Percentiles rank a stretch among this genome's conserved stretches.
Conservation (phyloP, 2,888 invertebrate genomes). For the Globia sparganii region DNA sequence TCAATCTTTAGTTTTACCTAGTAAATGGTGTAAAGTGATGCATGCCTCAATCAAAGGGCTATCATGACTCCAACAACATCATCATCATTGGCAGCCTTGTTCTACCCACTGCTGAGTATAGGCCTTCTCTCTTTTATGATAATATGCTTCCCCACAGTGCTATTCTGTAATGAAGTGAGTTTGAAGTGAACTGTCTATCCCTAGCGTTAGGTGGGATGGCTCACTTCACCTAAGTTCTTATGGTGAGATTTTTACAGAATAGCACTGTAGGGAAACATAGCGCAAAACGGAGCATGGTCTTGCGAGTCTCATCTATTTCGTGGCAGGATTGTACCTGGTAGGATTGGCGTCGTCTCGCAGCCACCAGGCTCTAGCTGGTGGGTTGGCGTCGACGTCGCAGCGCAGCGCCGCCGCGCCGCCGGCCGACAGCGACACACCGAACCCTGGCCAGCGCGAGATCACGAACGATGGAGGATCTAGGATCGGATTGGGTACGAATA, state of each 20-base stretch:
- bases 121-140: no score
- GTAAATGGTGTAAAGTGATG: not conserved
- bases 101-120: not conserved
- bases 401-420: slow-evolving; percentile 97
- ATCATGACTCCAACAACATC: not conserved
- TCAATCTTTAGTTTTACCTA: not conserved
- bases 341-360: slow-evolving; percentile 91
- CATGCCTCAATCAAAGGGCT: not conserved
- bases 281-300: not conserved
- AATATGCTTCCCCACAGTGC: not conserved
- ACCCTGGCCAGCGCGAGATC: slow-evolving; percentile 97
- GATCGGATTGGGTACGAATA: not conserved
- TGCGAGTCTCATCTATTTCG: not conserved
- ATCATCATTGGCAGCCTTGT: not conserved
- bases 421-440: slow-evolving; percentile 96
- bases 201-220: no score
- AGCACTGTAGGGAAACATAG: not conserved
- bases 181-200: no score
- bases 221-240: not conserved
- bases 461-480: slow-evolving; percentile 98
- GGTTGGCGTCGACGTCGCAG: slow-evolving; percentile 98
- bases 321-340: slow-evolving; percentile 86
- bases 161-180: no score
- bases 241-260: not conserved
- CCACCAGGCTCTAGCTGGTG: slow-evolving; percentile 96